phyloP scores from a whole-genome alignment of 2,113 vertebrate species.

The Tetraodon nigroviridis region DNA sequence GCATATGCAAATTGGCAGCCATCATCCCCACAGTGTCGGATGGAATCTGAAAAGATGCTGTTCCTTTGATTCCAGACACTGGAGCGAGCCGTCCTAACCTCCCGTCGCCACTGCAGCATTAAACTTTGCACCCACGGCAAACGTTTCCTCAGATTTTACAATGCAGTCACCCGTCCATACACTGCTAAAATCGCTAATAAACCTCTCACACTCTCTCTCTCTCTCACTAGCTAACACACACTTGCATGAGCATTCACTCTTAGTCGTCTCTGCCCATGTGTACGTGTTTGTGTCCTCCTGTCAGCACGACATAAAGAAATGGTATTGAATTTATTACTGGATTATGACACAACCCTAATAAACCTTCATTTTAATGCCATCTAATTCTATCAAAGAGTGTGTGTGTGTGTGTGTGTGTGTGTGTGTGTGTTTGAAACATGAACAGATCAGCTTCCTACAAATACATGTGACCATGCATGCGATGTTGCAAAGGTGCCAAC shows the following conservation, averaged over 20 bases:
- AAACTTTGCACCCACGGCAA: conserved; percentile 56
- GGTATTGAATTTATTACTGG: background rate
- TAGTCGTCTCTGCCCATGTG: too few relatives aligned
- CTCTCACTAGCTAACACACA: background rate
- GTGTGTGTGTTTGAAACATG: conserved; percentile 14
- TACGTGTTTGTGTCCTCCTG: background rate
- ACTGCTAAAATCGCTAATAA: conserved; percentile 46
- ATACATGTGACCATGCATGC: conserved; percentile 13
- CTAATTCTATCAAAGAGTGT: conserved; percentile 25
- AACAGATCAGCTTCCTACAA: conserved; percentile 14
- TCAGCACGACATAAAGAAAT: background rate
- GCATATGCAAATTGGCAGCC: conserved; percentile 13
- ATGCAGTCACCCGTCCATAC: conserved; percentile 54
- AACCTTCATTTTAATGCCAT: conserved; percentile 26
- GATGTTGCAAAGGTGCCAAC: conserved; percentile 21
- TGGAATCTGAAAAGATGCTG: conserved; percentile 38
- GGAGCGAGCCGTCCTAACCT: conserved; percentile 10
- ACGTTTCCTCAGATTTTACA: conserved; percentile 48
- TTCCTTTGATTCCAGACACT: conserved; percentile 30
- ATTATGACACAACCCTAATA: conserved; percentile 31
- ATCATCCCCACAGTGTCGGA: conserved; percentile 28
- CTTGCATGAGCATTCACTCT: too few relatives aligned
- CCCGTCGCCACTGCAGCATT: conserved; percentile 33
- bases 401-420: conserved; percentile 34
- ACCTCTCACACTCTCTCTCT: conserved; percentile 4